Percentiles rank a stretch among this genome's conserved stretches.
Evolutionary conservation across 2,888 invertebrate species (phyloP).

Genomic region (Eristalis intricaria): DNA sequence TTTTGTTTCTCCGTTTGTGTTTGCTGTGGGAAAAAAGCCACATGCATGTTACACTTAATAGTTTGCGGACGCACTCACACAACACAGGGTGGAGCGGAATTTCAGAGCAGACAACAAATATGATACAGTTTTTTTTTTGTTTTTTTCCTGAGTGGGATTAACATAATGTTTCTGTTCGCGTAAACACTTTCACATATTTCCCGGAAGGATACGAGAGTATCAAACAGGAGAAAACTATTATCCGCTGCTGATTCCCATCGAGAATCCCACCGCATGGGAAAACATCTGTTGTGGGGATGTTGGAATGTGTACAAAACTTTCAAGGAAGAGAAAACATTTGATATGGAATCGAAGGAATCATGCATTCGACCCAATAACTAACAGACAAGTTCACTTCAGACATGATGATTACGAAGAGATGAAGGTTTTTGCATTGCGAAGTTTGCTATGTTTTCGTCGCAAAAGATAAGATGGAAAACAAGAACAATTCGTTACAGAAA

Average conservation of each 20-base stretch:
- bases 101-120: not conserved
- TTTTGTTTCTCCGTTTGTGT: not conserved
- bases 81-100: conserved; percentile 25
- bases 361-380: no score
- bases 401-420: no score
- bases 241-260: not conserved
- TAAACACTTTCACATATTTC: not conserved
- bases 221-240: not conserved
- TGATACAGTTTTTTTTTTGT: not conserved
- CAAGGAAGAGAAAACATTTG: no score
- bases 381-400: no score
- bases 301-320: no score
- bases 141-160: not conserved
- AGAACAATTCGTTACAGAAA: no score
- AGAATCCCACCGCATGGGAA: not conserved
- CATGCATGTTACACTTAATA: conserved; percentile 39
- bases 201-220: not conserved
- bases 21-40: conserved; percentile 47
- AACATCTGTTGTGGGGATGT: not conserved
- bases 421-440: no score
- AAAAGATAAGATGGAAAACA: no score
- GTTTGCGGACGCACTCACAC: conserved; percentile 5
- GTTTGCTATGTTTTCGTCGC: no score
- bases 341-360: no score
- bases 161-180: not conserved